A percentile compares a stretch with the other conserved stretches of the same genome.
Conservation (phyloP, 1,140 invertebrate species). For the Bradysia coprophila region DNA sequence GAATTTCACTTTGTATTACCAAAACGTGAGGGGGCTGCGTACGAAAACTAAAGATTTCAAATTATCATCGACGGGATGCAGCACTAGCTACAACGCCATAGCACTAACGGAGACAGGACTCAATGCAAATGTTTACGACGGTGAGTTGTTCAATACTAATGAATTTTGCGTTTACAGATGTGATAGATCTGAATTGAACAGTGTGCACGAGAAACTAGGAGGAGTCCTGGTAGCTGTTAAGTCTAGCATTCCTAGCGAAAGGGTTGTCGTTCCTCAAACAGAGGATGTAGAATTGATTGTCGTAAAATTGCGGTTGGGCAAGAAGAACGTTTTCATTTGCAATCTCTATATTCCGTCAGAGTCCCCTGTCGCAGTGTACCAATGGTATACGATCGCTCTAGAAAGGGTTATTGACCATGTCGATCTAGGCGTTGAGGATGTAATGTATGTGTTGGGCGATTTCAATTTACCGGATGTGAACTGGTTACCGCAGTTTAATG, state of each 20-base stretch:
- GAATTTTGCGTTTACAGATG: neutral
- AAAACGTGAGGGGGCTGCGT: neutral
- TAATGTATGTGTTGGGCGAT: neutral
- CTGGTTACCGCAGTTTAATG: too few species aligned
- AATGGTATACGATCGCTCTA: neutral
- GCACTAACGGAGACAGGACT: neutral
- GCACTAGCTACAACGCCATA: neutral
- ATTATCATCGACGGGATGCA: neutral
- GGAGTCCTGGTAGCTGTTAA: neutral
- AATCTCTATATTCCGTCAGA: neutral
- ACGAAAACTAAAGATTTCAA: neutral
- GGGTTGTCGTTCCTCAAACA: neutral
- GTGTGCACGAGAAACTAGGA: neutral
- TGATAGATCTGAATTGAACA: neutral
- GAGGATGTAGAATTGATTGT: neutral
- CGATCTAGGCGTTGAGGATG: neutral
- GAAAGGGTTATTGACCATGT: neutral
- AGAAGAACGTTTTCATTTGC: neutral
- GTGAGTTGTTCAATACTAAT: neutral
- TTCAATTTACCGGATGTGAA: neutral
- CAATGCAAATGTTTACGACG: neutral
- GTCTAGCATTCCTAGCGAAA: neutral
- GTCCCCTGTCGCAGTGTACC: neutral
- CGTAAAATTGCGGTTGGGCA: too few species aligned
- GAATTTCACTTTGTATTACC: too few species aligned